A percentile compares a stretch with the other conserved stretches of the same genome.
These are phyloP conservation scores for Eupithecia insigniata DNA, from an alignment of 2,888 invertebrate species.

Conservation along the genomic window DNA sequence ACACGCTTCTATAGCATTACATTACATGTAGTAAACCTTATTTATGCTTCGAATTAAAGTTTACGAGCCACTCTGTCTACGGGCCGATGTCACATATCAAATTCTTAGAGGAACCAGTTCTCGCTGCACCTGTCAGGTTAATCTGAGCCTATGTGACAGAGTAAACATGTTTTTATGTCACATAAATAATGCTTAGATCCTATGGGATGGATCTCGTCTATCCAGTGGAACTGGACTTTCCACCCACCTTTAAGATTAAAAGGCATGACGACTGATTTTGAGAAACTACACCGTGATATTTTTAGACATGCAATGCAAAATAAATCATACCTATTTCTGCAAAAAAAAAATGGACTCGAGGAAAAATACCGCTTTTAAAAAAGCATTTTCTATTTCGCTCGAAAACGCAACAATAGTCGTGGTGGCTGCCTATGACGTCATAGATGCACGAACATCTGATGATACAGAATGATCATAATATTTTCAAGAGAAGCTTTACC, in stretches of 20 bases:
- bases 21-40: slow-evolving; percentile 73
- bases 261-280: too few species aligned
- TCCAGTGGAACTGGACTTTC: neutral
- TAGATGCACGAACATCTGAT: too few species aligned
- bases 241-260: neutral
- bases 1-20: slow-evolving; percentile 28
- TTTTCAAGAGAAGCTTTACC: too few species aligned
- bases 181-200: slow-evolving; percentile 48
- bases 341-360: too few species aligned
- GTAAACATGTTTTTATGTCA: slow-evolving; percentile 59
- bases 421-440: too few species aligned
- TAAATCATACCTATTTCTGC: too few species aligned
- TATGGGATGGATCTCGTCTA: slow-evolving; percentile 21
- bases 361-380: too few species aligned
- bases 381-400: too few species aligned
- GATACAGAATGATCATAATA: too few species aligned
- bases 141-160: slow-evolving; percentile 59
- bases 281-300: too few species aligned
- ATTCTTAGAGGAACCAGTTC: slow-evolving; percentile 67
- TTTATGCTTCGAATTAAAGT: slow-evolving; percentile 76
- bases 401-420: too few species aligned
- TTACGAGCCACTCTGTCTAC: slow-evolving; percentile 74
- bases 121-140: slow-evolving; percentile 73
- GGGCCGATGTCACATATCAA: slow-evolving; percentile 72
- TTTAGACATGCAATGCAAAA: too few species aligned